Evolutionary conservation across 2,888 invertebrate genomes (phyloP), one percentile per base, ranked within the genome.

Genomic region (Sphaerophoria rueppellii): DNA sequence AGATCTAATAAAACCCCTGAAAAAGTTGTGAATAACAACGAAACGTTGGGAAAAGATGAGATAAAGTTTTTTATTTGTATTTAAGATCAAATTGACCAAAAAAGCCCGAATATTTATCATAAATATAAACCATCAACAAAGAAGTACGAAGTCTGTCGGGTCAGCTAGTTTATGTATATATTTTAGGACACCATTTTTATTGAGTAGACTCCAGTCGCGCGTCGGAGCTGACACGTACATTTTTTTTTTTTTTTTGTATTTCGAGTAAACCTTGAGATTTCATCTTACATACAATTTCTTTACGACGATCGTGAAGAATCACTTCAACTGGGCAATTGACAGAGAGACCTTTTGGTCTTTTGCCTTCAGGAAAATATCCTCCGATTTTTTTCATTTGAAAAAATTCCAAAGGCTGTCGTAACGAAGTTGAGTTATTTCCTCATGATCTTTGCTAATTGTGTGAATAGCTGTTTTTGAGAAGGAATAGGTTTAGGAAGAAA

Each of bases 391-490:
- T 6, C 48, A 58, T 35, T 24, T 71, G 2, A 50, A 34, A 34
- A 34, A 48, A 12, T 58, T 50, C 11, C 48, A 57, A 4, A 71
- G 5, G 6, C 46, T 71, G 14, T 12, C 40, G n/a, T 71, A 48
- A 5, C 72, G 61, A n/a, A 72, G 52, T 34, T 48, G 40, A 5
- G 43, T 52, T 24, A 72, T 72, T 52, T 72, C 37, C 2, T 57
- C 72, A n/a, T 72, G 61, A 43, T 72, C 60, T 9, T 24, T 43
- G 11, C 70, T 57, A 16, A 71, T 71, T 46, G 40, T 50, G 7
- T 71, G 48, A 35, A 71, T 71, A 48, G 37, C 35, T 34, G 1
- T 71, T 71, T 58, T 71, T 71, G 4, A 46, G 46, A n/a, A 46
- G 12, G 46, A 46, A 46, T 11, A 12, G 12, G 12, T 12, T 46